Evolutionary conservation across 2,113 vertebrate species (phyloP).

Genomic region (Recurvirostra avosetta): DNA sequence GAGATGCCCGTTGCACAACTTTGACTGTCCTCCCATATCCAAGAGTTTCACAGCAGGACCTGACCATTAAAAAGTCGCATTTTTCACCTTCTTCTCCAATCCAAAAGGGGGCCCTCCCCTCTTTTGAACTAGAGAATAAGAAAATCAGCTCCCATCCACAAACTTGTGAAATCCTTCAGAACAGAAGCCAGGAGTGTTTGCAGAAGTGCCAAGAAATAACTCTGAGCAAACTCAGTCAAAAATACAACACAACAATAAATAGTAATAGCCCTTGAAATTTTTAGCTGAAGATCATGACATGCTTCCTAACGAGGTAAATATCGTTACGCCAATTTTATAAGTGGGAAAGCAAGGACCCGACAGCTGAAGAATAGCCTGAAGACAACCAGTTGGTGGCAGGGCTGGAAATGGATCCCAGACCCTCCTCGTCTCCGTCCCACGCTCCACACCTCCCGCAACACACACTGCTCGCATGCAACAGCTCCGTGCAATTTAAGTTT

Average conservation of each 20-base stretch:
- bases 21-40: neutral
- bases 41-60: neutral
- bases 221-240: neutral
- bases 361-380: neutral
- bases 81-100: neutral
- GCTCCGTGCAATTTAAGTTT: neutral
- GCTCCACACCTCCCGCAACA: neutral
- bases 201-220: neutral
- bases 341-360: neutral
- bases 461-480: neutral
- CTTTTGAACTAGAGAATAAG: neutral
- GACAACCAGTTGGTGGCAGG: neutral
- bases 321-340: neutral
- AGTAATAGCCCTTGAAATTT: neutral
- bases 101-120: neutral
- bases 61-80: neutral
- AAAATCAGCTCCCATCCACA: neutral
- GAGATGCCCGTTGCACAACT: neutral
- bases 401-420: constrained; percentile 26
- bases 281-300: neutral
- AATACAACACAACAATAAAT: constrained; percentile 4
- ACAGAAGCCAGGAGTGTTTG: neutral
- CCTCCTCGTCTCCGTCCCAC: neutral
- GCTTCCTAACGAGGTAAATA: neutral
- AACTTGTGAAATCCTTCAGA: neutral